Evolutionary conservation across 2,888 invertebrate species (phyloP).

Genomic region (Myopa testacea): DNA sequence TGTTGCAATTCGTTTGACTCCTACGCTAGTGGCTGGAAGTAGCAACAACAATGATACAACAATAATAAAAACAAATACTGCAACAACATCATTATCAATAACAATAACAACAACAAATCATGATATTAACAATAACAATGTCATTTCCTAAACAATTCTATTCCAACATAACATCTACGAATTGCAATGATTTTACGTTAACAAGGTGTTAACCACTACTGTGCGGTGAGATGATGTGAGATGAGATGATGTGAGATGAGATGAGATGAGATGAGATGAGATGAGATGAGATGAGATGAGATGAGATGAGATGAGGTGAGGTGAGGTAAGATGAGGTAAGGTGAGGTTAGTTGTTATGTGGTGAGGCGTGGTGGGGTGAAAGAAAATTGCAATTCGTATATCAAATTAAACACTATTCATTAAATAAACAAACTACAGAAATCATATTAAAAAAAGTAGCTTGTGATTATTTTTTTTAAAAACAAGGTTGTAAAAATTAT

Average conservation of each 20-base stretch:
- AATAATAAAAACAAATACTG: neutral
- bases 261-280: no score
- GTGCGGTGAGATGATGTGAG: neutral
- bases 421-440: no score
- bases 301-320: neutral
- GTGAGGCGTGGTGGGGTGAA: neutral
- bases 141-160: constrained; percentile 30
- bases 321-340: neutral
- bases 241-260: no score
- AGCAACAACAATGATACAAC: neutral
- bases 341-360: neutral
- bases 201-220: constrained; percentile 22
- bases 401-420: neutral
- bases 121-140: constrained; percentile 20
- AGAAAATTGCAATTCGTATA: constrained; percentile 11
- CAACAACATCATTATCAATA: neutral
- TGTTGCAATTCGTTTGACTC: constrained; percentile 16
- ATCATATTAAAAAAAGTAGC: neutral
- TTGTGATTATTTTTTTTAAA: neutral
- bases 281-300: neutral
- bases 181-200: constrained; percentile 7
- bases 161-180: neutral
- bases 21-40: neutral
- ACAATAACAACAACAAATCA: neutral
- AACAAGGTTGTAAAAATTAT: constrained; percentile 21